phyloP scores from a whole-genome alignment of 2,797 vertebrate species.

The Etheostoma nigrum region DNA sequence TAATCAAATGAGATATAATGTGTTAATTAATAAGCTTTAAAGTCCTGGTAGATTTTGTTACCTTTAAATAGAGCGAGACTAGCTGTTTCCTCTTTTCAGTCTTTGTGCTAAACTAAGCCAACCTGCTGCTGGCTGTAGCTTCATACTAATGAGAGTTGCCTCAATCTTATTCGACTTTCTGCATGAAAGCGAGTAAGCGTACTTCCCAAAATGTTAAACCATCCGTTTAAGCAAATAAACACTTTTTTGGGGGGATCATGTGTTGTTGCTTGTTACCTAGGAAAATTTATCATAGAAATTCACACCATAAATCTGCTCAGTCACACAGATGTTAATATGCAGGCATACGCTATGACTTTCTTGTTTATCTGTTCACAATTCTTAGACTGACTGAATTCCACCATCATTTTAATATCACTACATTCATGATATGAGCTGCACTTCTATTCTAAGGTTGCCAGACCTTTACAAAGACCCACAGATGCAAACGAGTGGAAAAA shows the following conservation, averaged over 20 bases:
- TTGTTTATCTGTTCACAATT: background rate
- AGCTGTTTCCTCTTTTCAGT: background rate
- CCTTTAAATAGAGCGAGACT: background rate
- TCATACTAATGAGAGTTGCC: background rate
- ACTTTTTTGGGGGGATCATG: too few species aligned
- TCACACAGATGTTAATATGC: background rate
- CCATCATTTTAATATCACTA: background rate
- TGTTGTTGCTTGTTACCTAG: too few species aligned
- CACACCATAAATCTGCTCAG: conserved; percentile 19
- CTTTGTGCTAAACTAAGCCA: background rate
- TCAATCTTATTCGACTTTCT: too few species aligned
- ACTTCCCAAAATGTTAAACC: background rate
- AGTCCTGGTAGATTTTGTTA: background rate
- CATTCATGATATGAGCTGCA: background rate
- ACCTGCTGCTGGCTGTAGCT: background rate
- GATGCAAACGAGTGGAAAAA: background rate
- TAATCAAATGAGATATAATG: background rate
- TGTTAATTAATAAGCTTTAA: background rate
- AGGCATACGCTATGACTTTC: too few species aligned
- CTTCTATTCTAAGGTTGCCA: background rate
- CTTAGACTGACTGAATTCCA: background rate
- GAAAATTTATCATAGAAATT: background rate
- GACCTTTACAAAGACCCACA: conserved; percentile 9
- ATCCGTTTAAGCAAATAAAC: background rate
- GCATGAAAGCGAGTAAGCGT: too few species aligned